Evolutionary conservation across 2,113 vertebrate species (phyloP), one percentile per base, ranked within the genome.

Genomic region (Tetraodon nigroviridis): DNA sequence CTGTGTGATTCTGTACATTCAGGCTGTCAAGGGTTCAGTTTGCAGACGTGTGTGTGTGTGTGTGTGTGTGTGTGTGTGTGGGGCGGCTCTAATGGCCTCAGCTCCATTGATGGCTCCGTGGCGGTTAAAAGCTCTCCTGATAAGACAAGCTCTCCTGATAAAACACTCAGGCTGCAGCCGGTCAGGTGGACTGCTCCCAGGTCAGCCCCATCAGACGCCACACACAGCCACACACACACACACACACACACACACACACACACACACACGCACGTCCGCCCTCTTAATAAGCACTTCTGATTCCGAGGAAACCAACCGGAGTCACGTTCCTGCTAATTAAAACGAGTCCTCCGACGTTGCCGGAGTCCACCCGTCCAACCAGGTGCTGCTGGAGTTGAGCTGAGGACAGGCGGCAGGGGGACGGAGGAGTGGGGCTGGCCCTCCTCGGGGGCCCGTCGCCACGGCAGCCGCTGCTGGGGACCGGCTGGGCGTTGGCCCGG

Each of bases 101-200:
- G 29, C 55, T 64, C 15, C 65, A 69, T 53, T 42, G 51, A 52
- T 41, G 53, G 20, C 32, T 44, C 13, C 42, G 4, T 68, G 64
- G 57, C 73, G 65, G 78, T 64, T 79, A 61, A 76, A 78, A 83
- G 83, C 80, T 81, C 65, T 69, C 3, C 32, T 18, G 76, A 82
- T 80, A 62, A 78, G 71, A 71, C n/a, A n/a, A n/a, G n/a, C 55
- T 51, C 22, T 58, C 42, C 68, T 16, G 45, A 32, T 49, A 49
- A 47, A 61, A 65, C 69, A 67, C 69, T 65, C 66, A 73, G 62
- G 13, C 73, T 21, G 61, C 61, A 29, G 61, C 42, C 44, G 16
- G 3, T 42, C 57, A 20, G 27, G 32, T 51, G 59, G 53, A 45
- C 16, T 20, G 64, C 41, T 24, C 22, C 3, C 14, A 15, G 50